Evolutionary conservation across 92 coral and sea anemone species (phyloP), one percentile per base, ranked within the genome.

Genomic region (Palythoa caribaeorum): DNA sequence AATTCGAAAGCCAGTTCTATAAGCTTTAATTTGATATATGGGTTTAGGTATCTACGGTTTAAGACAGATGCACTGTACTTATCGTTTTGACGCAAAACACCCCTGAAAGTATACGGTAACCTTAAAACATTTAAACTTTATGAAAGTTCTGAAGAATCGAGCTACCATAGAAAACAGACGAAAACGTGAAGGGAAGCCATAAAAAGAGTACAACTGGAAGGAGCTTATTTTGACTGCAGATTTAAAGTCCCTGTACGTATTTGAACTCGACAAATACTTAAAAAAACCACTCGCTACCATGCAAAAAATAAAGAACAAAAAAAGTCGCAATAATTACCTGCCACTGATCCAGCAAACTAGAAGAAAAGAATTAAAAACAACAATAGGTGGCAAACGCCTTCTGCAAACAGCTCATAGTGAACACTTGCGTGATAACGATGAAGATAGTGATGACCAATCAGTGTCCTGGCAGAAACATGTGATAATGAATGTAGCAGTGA

Each of bases 181-280:
- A 80, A 44, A 60, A 3, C 38, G 84, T 40, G 83, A 80, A 88
- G 70, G 62, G 28, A 88, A 88, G 74, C 66, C 72, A 70, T 73
- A 81, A 51, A 17, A 72, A 88, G 79, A 89, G 10, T 89, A 89
- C 92, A 89, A 77, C 79, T 70, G 85, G 92, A 89, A 84, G 16
- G 92, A 83, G 57, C 84, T 84, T 55, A 44, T 89, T 74, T 73
- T 76, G 50, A 88, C 90, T 88, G 80, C 14, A 79, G 80, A 83
- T 20, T 73, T 75, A 70, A 89, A 89, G 52, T 83, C 79, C 44
- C 92, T 89, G 36, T 65, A 84, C 68, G 85, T 84, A 73, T 88
- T 70, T 68, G 75, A 88, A 72, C 88, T 83, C 39, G 91, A 88
- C 63, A 65, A 54, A 17, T 81, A 89, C 77, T 63, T 55, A 0